Conservation (phyloP, 2,888 invertebrate species). For the Icerya purchasi region DNA sequence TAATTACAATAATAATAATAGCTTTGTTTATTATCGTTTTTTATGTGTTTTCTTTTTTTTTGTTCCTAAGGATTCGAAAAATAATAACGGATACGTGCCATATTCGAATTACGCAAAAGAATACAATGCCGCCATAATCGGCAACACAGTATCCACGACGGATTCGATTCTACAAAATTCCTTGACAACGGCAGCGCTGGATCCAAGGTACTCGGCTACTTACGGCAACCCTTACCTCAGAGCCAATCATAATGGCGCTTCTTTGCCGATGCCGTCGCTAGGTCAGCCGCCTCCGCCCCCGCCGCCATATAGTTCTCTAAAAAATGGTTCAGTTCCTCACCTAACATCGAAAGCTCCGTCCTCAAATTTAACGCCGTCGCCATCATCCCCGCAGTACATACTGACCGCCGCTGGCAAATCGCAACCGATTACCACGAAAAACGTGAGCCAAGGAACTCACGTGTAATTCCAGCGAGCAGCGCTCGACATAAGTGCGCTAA, state of each 20-base stretch:
- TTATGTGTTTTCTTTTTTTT: too few relatives aligned
- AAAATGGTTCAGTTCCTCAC: slow-evolving; percentile 33
- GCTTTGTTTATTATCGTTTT: too few relatives aligned
- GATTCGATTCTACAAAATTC: neutral
- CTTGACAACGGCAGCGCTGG: slow-evolving; percentile 23
- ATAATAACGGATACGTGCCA: slow-evolving; percentile 65
- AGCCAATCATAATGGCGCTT: slow-evolving; percentile 44
- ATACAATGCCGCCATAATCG: slow-evolving; percentile 34
- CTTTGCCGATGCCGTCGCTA: slow-evolving; percentile 48
- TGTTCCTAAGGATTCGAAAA: slow-evolving; percentile 60
- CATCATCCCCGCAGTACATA: slow-evolving; percentile 7
- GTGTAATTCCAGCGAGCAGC: too few relatives aligned
- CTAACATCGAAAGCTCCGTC: slow-evolving; percentile 20
- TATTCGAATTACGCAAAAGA: slow-evolving; percentile 75
- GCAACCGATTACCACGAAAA: slow-evolving; percentile 10
- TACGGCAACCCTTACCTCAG: slow-evolving; percentile 76
- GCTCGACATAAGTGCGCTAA: too few relatives aligned
- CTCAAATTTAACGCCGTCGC: neutral
- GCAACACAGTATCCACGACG: slow-evolving; percentile 26
- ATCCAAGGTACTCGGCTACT: slow-evolving; percentile 62
- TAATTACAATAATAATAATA: too few relatives aligned
- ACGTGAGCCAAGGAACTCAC: slow-evolving; percentile 10
- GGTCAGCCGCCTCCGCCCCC: slow-evolving; percentile 24
- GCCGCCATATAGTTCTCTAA: slow-evolving; percentile 21
- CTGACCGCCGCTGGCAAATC: slow-evolving; percentile 5